Evolutionary conservation across 1,140 invertebrate genomes (phyloP).

Genomic region (Heliconius nattereri): DNA sequence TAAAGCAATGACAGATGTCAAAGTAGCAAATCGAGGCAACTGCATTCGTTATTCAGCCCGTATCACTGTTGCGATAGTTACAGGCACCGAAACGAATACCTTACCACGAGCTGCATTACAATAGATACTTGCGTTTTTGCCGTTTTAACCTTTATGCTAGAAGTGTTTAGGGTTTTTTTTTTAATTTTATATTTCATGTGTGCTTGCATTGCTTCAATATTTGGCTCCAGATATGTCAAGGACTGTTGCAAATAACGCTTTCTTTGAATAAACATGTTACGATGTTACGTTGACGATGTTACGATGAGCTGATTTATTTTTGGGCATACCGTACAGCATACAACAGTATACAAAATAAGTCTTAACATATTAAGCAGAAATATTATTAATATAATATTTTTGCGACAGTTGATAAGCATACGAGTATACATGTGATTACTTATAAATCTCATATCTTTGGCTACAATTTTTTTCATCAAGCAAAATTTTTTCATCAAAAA

Average conservation of each 20-base stretch:
- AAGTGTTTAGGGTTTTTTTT: not conserved
- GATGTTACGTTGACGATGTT: no score
- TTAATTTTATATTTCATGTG: not conserved
- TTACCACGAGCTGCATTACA: slow-evolving; percentile 61
- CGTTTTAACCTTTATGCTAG: not conserved
- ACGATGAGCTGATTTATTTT: slow-evolving; percentile 8
- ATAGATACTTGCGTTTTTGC: slow-evolving; percentile 44
- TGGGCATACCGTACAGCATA: not conserved
- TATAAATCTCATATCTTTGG: no score
- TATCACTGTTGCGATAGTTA: slow-evolving; percentile 56
- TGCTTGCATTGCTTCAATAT: slow-evolving; percentile 56
- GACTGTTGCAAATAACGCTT: slow-evolving; percentile 67
- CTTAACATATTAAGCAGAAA: no score
- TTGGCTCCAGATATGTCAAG: slow-evolving; percentile 73
- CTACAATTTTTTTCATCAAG: no score
- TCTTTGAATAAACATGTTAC: slow-evolving; percentile 50
- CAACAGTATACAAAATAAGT: not conserved
- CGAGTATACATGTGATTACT: no score
- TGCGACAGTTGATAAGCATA: no score
- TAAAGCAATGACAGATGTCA: slow-evolving; percentile 53
- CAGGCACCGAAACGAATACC: slow-evolving; percentile 63
- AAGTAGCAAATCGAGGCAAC: slow-evolving; percentile 52
- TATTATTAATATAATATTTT: no score
- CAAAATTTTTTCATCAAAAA: no score
- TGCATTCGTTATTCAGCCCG: slow-evolving; percentile 63